Evolutionary conservation across 2,113 vertebrate species (phyloP), one percentile per base, ranked within the genome.

Genomic region (Phyllostomus discolor): DNA sequence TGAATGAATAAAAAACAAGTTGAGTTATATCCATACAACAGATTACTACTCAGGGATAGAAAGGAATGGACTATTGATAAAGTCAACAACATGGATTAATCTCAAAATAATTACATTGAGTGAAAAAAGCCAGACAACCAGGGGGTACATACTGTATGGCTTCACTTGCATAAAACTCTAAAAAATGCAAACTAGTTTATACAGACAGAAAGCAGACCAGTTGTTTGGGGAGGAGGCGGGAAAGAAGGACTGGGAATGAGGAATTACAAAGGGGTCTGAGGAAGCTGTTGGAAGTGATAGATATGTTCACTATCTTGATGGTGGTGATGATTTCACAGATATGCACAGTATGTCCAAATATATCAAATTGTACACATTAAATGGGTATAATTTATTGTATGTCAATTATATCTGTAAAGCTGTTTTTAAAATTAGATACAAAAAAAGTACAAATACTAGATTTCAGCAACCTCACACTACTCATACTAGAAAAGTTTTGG

Each of bases 111-210:
- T 52, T 57, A 84, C 3, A 20, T 12, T 66, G 52, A 75, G 10
- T 78, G 24, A 84, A 96, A 90, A n/a, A 67, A 93, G 70, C 41
- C 92, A 96, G n/a, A 52, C 16, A 78, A 82, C 46, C 33, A 86
- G 64, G 38, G n/a, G 41, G 41, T 1, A 46, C 31, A 10, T 4
- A 22, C 31, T 50, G 4, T 33, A 31, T 28, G 22, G 84, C 33
- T 84, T 12, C 66, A 80, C 64, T 48, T 78, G 20, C 43, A 66
- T 62, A 78, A 86, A 91, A 88, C 28, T 38, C 43, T 50, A 89
- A 15, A 38, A 94, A 93, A 82, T 66, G 62, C 43, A 79, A 80
- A 92, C 4, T 38, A 59, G 38, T 41, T 66, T 66, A 38, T 4
- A 50, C 11, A 54, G 16, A 54, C 31, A 72, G 41, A 69, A 75